These are phyloP conservation scores for Catajapyx aquilonaris DNA, from an alignment of 1,140 invertebrate genomes.

Conservation along the genomic window DNA sequence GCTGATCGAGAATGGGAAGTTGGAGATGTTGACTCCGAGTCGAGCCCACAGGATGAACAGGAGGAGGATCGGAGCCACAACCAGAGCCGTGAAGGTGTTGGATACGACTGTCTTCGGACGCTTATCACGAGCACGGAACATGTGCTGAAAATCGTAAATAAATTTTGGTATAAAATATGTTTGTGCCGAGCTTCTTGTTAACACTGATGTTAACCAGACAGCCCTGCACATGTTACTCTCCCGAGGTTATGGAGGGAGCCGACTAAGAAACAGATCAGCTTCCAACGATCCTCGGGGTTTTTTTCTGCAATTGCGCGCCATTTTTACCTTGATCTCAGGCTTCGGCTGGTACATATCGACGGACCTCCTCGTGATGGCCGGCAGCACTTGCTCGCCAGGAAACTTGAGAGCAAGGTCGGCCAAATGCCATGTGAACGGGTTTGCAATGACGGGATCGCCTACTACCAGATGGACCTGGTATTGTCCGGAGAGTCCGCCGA, in stretches of 20 bases:
- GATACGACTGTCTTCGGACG: conserved; percentile 70
- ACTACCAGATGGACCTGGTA: conserved; percentile 71
- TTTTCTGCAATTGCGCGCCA: background rate
- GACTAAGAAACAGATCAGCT: background rate
- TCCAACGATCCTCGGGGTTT: background rate
- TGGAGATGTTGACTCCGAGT: conserved; percentile 71
- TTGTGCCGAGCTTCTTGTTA: too few relatives aligned
- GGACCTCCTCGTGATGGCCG: conserved; percentile 15
- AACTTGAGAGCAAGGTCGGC: conserved; percentile 56
- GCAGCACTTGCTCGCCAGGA: conserved; percentile 18
- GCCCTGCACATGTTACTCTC: conserved; percentile 9
- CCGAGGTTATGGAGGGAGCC: background rate
- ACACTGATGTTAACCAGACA: conserved; percentile 1
- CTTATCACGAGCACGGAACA: conserved; percentile 80
- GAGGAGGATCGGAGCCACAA: conserved; percentile 57
- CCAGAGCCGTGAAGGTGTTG: conserved; percentile 70
- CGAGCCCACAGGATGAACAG: conserved; percentile 72
- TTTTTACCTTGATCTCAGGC: conserved; percentile 64
- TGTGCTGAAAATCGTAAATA: conserved; percentile 53
- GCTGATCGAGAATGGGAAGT: conserved; percentile 54
- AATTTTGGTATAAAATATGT: too few relatives aligned
- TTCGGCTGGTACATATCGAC: conserved; percentile 33
- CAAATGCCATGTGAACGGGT: conserved; percentile 70
- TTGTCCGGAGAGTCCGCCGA: conserved; percentile 48
- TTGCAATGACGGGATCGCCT: conserved; percentile 74